Evolutionary conservation across 2,797 vertebrate species (phyloP).

Genomic region (Hypotaenidia okinawae): DNA sequence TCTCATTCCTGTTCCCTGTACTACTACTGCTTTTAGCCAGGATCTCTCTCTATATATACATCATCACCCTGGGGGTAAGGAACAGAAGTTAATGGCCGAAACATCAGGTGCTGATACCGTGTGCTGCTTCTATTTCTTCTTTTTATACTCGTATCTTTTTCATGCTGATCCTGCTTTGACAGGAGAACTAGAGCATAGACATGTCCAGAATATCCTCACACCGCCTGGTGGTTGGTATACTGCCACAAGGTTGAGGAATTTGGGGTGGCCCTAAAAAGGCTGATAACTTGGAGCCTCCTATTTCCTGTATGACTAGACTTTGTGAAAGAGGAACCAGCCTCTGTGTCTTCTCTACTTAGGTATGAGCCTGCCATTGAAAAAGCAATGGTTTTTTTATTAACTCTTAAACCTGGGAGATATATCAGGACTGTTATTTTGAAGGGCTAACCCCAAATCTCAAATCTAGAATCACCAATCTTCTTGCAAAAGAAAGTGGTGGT

Average conservation of each 20-base stretch:
- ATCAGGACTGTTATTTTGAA: neutral
- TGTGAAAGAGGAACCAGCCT: neutral
- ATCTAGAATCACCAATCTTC: neutral
- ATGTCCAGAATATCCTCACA: neutral
- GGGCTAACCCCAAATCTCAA: neutral
- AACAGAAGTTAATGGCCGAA: neutral
- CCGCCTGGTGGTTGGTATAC: neutral
- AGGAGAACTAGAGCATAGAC: neutral
- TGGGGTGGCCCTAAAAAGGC: neutral
- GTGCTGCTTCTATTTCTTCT: neutral
- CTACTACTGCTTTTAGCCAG: neutral
- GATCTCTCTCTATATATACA: neutral
- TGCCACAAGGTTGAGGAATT: neutral
- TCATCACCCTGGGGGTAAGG: neutral
- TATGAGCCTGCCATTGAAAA: neutral
- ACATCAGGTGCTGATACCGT: neutral
- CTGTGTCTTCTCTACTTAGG: neutral
- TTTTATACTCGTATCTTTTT: neutral
- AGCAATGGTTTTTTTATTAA: neutral
- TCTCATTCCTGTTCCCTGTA: neutral
- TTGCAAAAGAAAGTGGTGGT: neutral
- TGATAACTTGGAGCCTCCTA: neutral
- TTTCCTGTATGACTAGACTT: neutral
- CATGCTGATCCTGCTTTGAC: neutral
- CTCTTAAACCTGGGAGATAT: neutral